Base-by-base conservation (phyloP, 2,113 vertebrate species). In the Collichthys lucidus region DNA sequence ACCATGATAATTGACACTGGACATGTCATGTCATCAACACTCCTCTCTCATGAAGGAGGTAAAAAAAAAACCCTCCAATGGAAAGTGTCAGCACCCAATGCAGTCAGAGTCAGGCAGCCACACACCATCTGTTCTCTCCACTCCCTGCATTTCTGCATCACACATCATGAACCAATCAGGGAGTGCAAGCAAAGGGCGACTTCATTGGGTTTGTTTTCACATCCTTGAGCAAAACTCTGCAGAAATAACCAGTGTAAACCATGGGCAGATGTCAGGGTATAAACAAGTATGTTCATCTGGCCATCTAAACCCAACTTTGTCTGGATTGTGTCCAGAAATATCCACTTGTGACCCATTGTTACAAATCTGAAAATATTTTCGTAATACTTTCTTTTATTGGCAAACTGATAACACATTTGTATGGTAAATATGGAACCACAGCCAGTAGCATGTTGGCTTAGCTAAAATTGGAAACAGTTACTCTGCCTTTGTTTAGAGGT, bases 1-100 rank as follows among this genome's bases (percentile, higher is more conserved):
- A 84, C 35, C 57, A 67, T 26, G 69, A 56, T 74, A 74, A 19
- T 1, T 50, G 77, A 84, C 82, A 86, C 9, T 17, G 49, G 59
- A 65, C 67, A 79, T 50, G 56, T 84, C 82, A 53, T 75, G 75
- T 90, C 87, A 83, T 89, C 74, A 80, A 66, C 86, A 84, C 74
- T 63, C 74, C 81, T 79, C 68, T 40, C 31, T 1, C 44, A 79
- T 11, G 56, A 76, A 64, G 65, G 68, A 24, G 59, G 59, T n/a
- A n/a, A 46, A 15, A 9, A 24, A 66, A 47, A 78, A 49, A 46
- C 40, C 12, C 65, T 80, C 77, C 66, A 63, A 74, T 74, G 83
- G 52, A 89, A 80, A 89, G 50, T 64, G 76, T 85, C 55, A 35
- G 78, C 60, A 40, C n/a, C 50, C 12, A 60, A 47, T 31, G 49